Evolutionary conservation across 2,888 invertebrate genomes (phyloP).

Genomic region (Rhabditoides inermis): DNA sequence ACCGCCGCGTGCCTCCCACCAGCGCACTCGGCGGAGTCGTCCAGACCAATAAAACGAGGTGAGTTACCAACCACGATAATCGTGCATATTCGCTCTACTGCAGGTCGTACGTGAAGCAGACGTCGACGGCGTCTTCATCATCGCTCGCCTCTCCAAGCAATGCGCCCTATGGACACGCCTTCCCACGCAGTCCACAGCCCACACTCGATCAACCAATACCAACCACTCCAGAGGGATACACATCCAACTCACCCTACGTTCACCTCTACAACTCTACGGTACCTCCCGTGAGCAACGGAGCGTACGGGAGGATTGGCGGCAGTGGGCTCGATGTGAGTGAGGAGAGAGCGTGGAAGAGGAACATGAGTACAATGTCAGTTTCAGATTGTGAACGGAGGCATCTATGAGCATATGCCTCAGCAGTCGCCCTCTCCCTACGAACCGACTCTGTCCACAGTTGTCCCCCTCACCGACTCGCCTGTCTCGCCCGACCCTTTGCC

Average conservation of each 20-base stretch:
- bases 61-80: neutral
- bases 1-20: neutral
- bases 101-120: too few relatives aligned
- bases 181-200: constrained; percentile 9
- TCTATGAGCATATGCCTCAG: too few relatives aligned
- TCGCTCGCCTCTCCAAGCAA: constrained; percentile 13
- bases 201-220: constrained; percentile 15
- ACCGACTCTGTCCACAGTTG: constrained; percentile 8
- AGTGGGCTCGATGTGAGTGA: too few relatives aligned
- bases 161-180: constrained; percentile 5
- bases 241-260: constrained; percentile 5
- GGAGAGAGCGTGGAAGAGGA: too few relatives aligned
- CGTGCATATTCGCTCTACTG: too few relatives aligned
- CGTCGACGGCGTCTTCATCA: too few relatives aligned
- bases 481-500: too few relatives aligned
- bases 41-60: constrained; percentile 12
- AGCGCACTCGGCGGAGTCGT: constrained; percentile 7
- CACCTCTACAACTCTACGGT: neutral
- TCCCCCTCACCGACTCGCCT: constrained; percentile 7
- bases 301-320: too few relatives aligned
- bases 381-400: too few relatives aligned
- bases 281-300: too few relatives aligned
- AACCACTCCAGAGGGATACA: constrained; percentile 10
- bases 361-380: too few relatives aligned
- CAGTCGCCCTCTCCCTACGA: neutral